Evolutionary conservation across 2,113 vertebrate genomes (phyloP).

Genomic region (Sardina pilchardus): DNA sequence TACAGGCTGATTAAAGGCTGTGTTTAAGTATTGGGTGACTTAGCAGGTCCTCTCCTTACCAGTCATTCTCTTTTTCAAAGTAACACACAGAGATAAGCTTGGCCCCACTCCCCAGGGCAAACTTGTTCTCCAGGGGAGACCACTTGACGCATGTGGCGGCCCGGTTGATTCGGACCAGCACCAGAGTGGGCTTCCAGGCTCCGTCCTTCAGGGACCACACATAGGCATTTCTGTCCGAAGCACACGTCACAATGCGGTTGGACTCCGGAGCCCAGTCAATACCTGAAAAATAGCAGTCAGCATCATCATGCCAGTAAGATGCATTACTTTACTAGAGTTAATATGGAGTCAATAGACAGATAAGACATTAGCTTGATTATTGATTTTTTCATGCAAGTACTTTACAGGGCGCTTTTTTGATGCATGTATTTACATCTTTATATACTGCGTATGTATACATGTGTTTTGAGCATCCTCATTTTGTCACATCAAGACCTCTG

Average conservation of each 20-base stretch:
- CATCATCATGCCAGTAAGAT: neutral
- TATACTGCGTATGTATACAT: neutral
- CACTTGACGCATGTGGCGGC: slow-evolving; percentile 80
- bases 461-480: neutral
- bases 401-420: neutral
- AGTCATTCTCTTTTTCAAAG: slow-evolving; percentile 81
- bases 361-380: neutral
- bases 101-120: slow-evolving; percentile 77
- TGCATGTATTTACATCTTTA: neutral
- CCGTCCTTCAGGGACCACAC: slow-evolving; percentile 77
- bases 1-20: neutral
- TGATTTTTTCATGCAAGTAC: neutral
- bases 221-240: slow-evolving; percentile 78
- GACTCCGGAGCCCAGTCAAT: slow-evolving; percentile 78
- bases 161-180: slow-evolving; percentile 78
- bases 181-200: slow-evolving; percentile 78
- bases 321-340: neutral
- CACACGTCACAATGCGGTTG: slow-evolving; percentile 79
- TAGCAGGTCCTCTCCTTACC: slow-evolving; percentile 59
- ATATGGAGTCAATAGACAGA: neutral
- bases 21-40: neutral
- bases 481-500: neutral
- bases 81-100: slow-evolving; percentile 79
- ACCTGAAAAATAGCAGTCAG: slow-evolving; percentile 53
- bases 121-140: slow-evolving; percentile 80